phyloP scores from a whole-genome alignment of 2,113 vertebrate genomes.

The Cisticola juncidis region DNA sequence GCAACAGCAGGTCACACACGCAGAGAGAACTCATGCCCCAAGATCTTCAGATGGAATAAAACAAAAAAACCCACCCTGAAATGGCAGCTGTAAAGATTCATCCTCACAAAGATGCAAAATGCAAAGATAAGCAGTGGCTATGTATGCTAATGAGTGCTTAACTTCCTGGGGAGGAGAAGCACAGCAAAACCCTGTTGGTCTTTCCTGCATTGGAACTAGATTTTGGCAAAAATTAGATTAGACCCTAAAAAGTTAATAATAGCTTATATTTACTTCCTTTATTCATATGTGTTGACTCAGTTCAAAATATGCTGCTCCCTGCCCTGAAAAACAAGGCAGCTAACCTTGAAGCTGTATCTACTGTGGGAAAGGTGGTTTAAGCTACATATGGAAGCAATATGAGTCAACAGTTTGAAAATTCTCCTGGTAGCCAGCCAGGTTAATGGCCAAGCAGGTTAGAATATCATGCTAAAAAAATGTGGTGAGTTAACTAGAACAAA shows the following conservation, averaged over 20 bases:
- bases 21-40: not conserved
- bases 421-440: conserved; percentile 60
- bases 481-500: conserved; percentile 31
- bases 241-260: not conserved
- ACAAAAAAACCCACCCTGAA: not conserved
- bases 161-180: not conserved
- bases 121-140: not conserved
- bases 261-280: not conserved
- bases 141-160: not conserved
- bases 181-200: not conserved
- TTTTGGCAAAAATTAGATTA: not conserved
- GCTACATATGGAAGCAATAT: conserved; percentile 48
- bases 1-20: not conserved
- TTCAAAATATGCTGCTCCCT: conserved; percentile 43
- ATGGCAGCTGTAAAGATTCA: not conserved
- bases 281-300: conserved; percentile 25
- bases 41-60: not conserved
- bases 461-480: conserved; percentile 45
- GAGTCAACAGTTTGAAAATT: conserved; percentile 65
- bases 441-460: conserved; percentile 46
- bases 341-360: conserved; percentile 9
- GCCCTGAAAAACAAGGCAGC: conserved; percentile 16
- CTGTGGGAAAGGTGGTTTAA: conserved; percentile 55
- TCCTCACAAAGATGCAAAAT: not conserved
- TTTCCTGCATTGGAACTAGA: not conserved